Evolutionary conservation across 2,888 invertebrate species (phyloP), one percentile per base, ranked within the genome.

Genomic region (Tetranychus piercei): DNA sequence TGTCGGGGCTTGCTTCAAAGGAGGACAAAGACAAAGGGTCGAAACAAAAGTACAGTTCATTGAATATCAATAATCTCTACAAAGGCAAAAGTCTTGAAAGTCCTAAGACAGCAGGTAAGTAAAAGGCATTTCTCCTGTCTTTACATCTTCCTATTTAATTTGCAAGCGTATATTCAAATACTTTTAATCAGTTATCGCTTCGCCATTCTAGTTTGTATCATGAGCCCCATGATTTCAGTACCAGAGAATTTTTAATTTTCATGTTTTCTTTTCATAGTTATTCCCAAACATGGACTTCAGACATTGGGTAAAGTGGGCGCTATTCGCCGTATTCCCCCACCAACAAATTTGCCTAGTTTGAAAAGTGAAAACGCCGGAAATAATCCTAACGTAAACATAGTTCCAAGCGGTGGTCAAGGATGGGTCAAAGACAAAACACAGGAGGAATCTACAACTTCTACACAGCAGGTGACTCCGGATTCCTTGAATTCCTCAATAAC

Each of bases 231-330:
- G 11, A 15, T 55, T 55, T 55, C 3, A 55, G 1, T 15, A n/a
- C 6, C 55, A 55, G 2, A 15, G 9, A 2, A 15, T 9, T 55
- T 15, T 55, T 55, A 6, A 9, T 55, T 5, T 55, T 55, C 44
- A n/a, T 70, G 11, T 43, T 55, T 55, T 55, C 55, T 55, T 5
- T 1, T 55, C 15, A 9, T 11, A 71, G 20, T 75, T 55, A 22
- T 65, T 71, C 18, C 45, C 43, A 95, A 95, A 83, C 94, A 96
- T 94, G 96, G 96, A 88, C 92, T 97, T 90, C 97, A 97, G 90
- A 91, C 90, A 87, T 89, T 99, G 89, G 97, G 97, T 86, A 97
- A 96, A 89, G 92, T 96, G 86, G 92, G 92, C 84, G 91, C 91
- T 85, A 92, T 93, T 84, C 90, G 97, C 86, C 90, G 97, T 84